Evolutionary conservation across 2,113 vertebrate genomes (phyloP).

Genomic region (Theristicus caerulescens): DNA sequence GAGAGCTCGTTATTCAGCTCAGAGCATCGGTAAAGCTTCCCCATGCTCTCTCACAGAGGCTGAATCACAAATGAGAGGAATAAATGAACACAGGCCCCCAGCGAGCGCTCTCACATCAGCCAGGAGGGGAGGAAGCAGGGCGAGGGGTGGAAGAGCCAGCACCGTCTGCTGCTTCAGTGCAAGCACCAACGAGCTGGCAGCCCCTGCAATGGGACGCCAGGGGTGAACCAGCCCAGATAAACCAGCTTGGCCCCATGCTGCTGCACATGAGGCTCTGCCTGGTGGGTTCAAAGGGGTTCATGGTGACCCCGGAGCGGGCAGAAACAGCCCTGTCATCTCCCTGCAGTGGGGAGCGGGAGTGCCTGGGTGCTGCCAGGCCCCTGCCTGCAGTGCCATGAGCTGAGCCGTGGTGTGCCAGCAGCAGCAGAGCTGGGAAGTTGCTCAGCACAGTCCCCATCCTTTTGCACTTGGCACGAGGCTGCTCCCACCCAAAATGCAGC

Average conservation of each 20-base stretch:
- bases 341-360: too few relatives aligned
- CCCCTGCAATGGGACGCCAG: accelerated
- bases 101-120: neutral
- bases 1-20: neutral
- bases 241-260: neutral
- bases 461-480: neutral
- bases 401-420: accelerated
- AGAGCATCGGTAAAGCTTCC: neutral
- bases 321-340: neutral
- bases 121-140: neutral
- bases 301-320: neutral
- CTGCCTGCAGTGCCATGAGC: neutral
- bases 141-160: neutral
- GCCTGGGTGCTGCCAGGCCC: neutral
- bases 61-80: neutral
- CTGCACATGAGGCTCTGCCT: neutral
- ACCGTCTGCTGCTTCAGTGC: neutral
- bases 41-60: neutral
- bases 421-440: too few relatives aligned
- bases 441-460: neutral
- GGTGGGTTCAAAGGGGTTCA: neutral
- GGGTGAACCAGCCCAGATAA: neutral
- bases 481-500: neutral
- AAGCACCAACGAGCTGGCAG: accelerated
- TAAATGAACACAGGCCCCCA: neutral